phyloP scores from a whole-genome alignment of 2,888 invertebrate genomes.

The Habrosyne pyritoides region DNA sequence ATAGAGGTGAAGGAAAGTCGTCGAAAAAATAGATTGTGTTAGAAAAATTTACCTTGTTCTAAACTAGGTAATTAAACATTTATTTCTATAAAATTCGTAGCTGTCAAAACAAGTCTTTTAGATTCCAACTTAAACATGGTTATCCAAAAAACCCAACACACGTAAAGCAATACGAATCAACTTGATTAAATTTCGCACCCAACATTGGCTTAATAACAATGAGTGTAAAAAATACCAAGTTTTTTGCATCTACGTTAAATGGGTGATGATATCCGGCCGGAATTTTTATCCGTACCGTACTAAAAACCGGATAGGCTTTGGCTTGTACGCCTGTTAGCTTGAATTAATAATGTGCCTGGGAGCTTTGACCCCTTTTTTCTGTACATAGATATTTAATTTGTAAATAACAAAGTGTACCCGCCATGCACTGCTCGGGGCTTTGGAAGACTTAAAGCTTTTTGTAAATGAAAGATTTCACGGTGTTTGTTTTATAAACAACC shows the following conservation, averaged over 20 bases:
- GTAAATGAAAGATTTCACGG: neutral
- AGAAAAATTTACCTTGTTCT: too few relatives aligned
- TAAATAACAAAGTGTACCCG: constrained; percentile 28
- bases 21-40: too few relatives aligned
- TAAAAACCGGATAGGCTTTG: constrained; percentile 33
- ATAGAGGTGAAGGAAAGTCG: too few relatives aligned
- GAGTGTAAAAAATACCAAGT: constrained; percentile 4
- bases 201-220: constrained; percentile 4
- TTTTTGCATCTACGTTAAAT: constrained; percentile 12
- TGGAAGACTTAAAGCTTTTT: constrained; percentile 22
- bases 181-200: neutral
- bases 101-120: too few relatives aligned
- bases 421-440: constrained; percentile 14
- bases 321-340: constrained; percentile 49
- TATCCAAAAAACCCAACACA: neutral
- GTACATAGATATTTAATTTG: constrained; percentile 23
- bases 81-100: too few relatives aligned
- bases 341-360: constrained; percentile 54
- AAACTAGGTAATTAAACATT: too few relatives aligned
- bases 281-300: constrained; percentile 32
- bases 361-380: constrained; percentile 18
- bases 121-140: too few relatives aligned
- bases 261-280: constrained; percentile 28
- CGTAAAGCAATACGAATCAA: neutral
- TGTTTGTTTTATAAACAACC: too few relatives aligned